A percentile compares a stretch with the other conserved stretches of the same genome.
Evolutionary conservation across 2,888 invertebrate genomes (phyloP).

Genomic region (Coelopa pilipes): DNA sequence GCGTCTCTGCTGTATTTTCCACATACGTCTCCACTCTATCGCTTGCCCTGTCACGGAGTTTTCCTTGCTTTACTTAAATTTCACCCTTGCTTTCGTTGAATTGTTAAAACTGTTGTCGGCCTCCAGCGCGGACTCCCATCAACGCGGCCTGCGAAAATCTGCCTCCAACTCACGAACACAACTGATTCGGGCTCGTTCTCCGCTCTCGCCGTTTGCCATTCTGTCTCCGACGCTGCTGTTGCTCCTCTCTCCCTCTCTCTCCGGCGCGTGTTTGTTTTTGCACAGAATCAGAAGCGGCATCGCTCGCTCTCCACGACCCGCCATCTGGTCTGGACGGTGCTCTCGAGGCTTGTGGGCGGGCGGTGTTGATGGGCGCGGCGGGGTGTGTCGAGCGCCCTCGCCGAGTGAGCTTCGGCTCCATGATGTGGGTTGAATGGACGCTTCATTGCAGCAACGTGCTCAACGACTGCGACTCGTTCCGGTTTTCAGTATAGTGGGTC

Average conservation of each 20-base stretch:
- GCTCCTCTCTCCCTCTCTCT: neutral
- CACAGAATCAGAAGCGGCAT: too few species aligned
- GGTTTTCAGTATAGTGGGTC: neutral
- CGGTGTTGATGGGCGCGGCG: neutral
- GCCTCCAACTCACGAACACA: neutral
- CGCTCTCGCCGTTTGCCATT: conserved; percentile 6
- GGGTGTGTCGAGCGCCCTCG: neutral
- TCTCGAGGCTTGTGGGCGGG: neutral
- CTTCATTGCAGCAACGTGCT: conserved; percentile 9
- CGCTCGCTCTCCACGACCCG: too few species aligned
- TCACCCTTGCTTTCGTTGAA: too few species aligned
- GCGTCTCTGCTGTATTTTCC: too few species aligned
- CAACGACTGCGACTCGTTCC: neutral
- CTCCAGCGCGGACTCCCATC: neutral
- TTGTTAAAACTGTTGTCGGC: too few species aligned
- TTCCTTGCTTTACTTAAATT: too few species aligned
- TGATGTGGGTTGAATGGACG: conserved; percentile 21
- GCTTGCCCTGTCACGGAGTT: too few species aligned
- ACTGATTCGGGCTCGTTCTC: conserved; percentile 10
- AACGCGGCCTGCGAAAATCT: neutral
- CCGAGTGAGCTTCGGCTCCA: too few species aligned
- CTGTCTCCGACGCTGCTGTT: neutral
- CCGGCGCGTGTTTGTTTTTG: neutral
- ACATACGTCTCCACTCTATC: too few species aligned
- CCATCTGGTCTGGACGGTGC: neutral